Evolutionary conservation across 2,113 vertebrate species (phyloP).

Genomic region (Cyanistes caeruleus): DNA sequence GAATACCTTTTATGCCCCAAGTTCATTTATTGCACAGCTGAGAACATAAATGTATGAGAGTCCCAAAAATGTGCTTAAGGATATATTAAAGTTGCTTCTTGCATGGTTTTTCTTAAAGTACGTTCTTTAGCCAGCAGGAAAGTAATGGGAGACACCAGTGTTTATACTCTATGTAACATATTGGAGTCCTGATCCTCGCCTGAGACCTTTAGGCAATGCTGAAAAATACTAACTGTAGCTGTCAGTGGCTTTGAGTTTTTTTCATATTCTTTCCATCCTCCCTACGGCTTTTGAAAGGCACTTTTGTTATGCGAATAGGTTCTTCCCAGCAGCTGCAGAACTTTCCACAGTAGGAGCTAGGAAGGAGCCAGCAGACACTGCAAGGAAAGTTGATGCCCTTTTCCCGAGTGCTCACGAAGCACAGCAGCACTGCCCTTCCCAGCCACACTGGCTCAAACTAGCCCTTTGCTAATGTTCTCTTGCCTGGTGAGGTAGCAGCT

Average conservation of each 20-base stretch:
- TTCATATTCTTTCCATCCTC: slow-evolving; percentile 12
- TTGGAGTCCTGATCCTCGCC: neutral
- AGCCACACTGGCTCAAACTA: accelerated
- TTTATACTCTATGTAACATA: accelerated
- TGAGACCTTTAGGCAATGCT: neutral
- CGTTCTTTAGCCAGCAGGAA: neutral
- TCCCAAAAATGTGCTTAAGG: neutral
- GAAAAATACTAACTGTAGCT: neutral
- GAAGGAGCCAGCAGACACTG: slow-evolving; percentile 24
- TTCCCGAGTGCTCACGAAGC: neutral
- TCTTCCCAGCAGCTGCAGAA: slow-evolving; percentile 60
- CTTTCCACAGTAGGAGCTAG: slow-evolving; percentile 6
- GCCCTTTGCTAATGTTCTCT: neutral
- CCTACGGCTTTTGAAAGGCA: neutral
- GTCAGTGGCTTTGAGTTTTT: neutral
- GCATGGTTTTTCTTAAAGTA: neutral
- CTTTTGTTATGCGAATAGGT: slow-evolving; percentile 63
- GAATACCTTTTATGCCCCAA: neutral
- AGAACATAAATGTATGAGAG: neutral
- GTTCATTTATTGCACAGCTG: neutral
- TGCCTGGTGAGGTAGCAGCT: neutral
- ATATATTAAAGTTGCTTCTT: neutral
- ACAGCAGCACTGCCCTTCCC: neutral
- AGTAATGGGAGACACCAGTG: neutral
- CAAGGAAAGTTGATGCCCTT: neutral